A percentile compares a stretch with the other conserved stretches of the same genome.
phyloP scores from a whole-genome alignment of 2,797 vertebrate genomes.

The Silurus aristotelis region DNA sequence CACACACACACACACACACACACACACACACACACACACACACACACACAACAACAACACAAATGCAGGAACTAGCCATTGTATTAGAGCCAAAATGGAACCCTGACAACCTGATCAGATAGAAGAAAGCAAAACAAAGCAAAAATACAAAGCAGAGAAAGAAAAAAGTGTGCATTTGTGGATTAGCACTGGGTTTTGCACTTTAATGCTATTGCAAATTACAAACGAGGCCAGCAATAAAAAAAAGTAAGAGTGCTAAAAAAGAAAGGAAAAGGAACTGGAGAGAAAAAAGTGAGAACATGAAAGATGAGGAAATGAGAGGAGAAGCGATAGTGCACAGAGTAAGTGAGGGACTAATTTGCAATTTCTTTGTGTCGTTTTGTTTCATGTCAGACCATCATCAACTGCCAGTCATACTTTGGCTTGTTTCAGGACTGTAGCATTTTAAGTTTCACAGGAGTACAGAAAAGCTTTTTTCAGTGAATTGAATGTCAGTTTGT shows the following conservation, averaged over 20 bases:
- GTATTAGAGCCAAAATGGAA: slow-evolving; percentile 48
- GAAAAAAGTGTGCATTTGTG: slow-evolving; percentile 8
- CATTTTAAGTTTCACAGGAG: not conserved
- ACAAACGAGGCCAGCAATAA: slow-evolving; percentile 28
- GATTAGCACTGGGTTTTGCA: slow-evolving; percentile 16
- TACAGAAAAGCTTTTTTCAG: not conserved
- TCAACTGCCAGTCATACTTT: slow-evolving; percentile 59
- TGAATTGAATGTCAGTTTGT: slow-evolving; percentile 10
- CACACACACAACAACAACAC: too few relatives aligned
- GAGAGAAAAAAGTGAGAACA: not conserved
- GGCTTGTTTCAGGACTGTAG: slow-evolving; percentile 3
- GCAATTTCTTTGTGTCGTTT: slow-evolving; percentile 60
- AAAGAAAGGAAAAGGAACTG: not conserved
- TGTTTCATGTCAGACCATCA: slow-evolving; percentile 54
- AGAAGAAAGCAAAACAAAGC: not conserved
- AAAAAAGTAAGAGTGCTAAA: slow-evolving; percentile 12
- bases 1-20: not conserved
- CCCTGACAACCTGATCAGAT: slow-evolving; percentile 34
- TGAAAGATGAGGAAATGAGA: slow-evolving; percentile 12
- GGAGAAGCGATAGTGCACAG: slow-evolving; percentile 10
- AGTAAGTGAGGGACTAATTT: slow-evolving; percentile 46
- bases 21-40: too few relatives aligned
- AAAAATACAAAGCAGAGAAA: not conserved
- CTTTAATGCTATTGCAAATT: slow-evolving; percentile 42
- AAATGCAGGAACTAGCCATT: not conserved